Evolutionary conservation across 2,888 invertebrate genomes (phyloP), one percentile per base, ranked within the genome.

Genomic region (Melanostoma scalare): DNA sequence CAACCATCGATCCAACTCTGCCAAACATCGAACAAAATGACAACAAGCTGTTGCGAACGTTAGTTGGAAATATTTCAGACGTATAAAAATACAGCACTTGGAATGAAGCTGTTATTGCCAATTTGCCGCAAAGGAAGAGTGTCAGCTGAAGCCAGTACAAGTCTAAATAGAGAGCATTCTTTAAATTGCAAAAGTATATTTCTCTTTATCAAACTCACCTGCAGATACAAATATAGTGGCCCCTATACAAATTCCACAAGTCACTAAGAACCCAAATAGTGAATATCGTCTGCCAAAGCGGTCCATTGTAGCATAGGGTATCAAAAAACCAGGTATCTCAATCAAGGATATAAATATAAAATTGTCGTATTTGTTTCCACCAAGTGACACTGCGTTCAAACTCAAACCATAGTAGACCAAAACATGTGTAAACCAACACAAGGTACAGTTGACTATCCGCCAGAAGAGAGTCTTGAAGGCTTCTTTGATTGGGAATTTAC

Each of bases 341-440:
- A 95, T 93, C 55, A 90, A 79, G 0, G 90, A 89, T n/a, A 90
- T 89, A 44, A 87, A 88, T 31, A 95, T 94, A 87, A 95, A 96
- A 90, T 96, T 96, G n/a, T 95, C 89, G 89, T 96, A 96, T 87
- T 94, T 94, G 89, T 96, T 94, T 1, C 96, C 96, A 33, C 94
- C 90, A 60, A 96, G 90, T 0, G 94, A 93, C 3, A 96, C 95
- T 0, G 96, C 94, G 90, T 95, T 96, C 72, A 96, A 92, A 0
- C 95, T 95, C 50, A 96, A 90, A 0, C 96, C 96, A 87, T 96
- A 96, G 90, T 96, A 96, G 31, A 96, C 94, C 85, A 96, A 94
- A 0, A 95, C 94, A 87, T 95, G 94, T 0, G 96, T 94, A 20
- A 96, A 93, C 96, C 96, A 96, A 92, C 95, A 96, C 86, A 95